Evolutionary conservation across 35 echinoderm and acorn worm species (phyloP), one percentile per base, ranked within the genome.

Genomic region (Holothuria glaberrima): DNA sequence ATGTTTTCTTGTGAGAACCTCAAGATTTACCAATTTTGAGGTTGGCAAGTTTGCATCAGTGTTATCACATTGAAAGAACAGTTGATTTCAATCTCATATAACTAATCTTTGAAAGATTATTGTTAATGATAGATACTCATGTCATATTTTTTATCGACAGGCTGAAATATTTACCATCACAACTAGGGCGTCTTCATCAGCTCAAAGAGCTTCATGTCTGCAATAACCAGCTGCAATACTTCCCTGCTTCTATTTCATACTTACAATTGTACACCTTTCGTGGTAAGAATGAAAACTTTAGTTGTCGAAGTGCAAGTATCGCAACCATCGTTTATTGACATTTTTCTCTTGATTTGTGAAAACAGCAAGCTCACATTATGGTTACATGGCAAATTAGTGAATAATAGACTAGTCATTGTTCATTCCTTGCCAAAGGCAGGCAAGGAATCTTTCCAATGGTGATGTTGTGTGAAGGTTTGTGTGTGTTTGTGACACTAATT

Each of bases 191-290:
- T 17, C 91, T 99, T 30, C 93, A 99, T 70, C 93, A 83, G 58
- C 68, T 99, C 13, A 99, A 99, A 56, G 97, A 99, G 45, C 94
- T 99, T 22, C 97, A 99, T 88, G 91, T 99, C 20, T 92, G 97
- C 20, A 99, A 99, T 88, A 99, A 99, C 68, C 69, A 81, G 35
- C 86, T 99, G 59, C 74, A 65, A 62, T 95, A 95, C 58, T 99
- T 99, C 72, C 97, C 97, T 83, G 97, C 97, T 54, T 99, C 97
- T 19, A 91, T 99, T 3, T 88, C 93, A 10, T 95, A 93, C 67
- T 82, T 99, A 78, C 93, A 99, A 81, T 89, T 99, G 54, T 95
- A 99, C 69, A 99, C 97, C 75, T 99, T 99, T 66, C 94, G 97
- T 93, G 97, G 97, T 99, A 80, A 91, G 93, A 80, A 34, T 17